Evolutionary conservation across 1,140 invertebrate species (phyloP).

Genomic region (Metaphire vulgaris): DNA sequence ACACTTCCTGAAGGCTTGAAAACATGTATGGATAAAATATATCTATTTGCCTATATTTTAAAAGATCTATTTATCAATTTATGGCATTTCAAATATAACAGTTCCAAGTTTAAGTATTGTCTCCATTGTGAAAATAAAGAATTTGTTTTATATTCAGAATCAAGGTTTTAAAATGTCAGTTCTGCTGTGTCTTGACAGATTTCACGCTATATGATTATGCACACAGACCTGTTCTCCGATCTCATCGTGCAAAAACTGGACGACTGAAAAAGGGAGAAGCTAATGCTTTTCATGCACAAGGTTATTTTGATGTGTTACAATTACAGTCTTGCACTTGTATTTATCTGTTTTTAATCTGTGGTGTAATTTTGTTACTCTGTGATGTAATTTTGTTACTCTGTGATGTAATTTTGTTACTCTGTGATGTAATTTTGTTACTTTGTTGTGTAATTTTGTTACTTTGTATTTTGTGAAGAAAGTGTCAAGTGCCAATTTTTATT

Average conservation of each 20-base stretch:
- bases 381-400: too few relatives aligned
- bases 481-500: too few relatives aligned
- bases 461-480: too few relatives aligned
- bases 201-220: constrained; percentile 23
- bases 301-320: neutral
- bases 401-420: too few relatives aligned
- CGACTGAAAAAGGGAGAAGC: constrained; percentile 6
- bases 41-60: neutral
- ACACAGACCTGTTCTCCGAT: neutral
- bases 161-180: neutral
- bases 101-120: neutral
- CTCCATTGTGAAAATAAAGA: neutral
- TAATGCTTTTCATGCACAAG: neutral
- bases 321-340: neutral
- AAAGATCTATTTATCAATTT: too few relatives aligned
- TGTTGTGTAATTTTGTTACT: too few relatives aligned
- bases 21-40: neutral
- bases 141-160: neutral
- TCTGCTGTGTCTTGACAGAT: constrained; percentile 4
- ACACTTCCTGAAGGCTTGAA: neutral
- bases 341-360: neutral
- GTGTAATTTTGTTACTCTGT: too few relatives aligned
- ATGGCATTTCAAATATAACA: too few relatives aligned
- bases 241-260: neutral
- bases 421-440: too few relatives aligned